Percentiles rank a stretch among this genome's conserved stretches.
phyloP scores from a whole-genome alignment of 2,888 invertebrate species.

The Cosmia pyralina region DNA sequence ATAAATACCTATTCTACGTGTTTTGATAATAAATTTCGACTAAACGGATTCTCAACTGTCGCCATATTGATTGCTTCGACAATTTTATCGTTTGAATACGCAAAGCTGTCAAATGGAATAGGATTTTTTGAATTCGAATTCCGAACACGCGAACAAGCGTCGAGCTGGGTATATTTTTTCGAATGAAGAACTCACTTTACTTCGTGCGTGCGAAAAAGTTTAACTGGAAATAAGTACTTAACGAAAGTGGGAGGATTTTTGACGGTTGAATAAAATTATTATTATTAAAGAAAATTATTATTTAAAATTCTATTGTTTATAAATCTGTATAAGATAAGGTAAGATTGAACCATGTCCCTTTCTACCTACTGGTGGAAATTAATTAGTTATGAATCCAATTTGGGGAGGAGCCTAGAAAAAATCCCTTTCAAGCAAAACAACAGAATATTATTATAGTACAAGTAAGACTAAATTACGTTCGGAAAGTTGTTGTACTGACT shows the following conservation, averaged over 20 bases:
- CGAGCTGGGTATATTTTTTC: conserved; percentile 45
- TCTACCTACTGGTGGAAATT: neutral
- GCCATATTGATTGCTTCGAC: conserved; percentile 69
- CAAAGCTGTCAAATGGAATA: conserved; percentile 66
- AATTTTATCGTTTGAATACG: conserved; percentile 70
- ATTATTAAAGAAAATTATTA: neutral
- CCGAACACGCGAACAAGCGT: conserved; percentile 64
- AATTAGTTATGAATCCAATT: neutral
- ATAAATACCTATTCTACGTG: conserved; percentile 62
- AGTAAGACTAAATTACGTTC: neutral
- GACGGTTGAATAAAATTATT: neutral
- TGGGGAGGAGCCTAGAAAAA: neutral
- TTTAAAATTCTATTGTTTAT: neutral
- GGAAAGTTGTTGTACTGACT: neutral
- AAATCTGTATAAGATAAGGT: neutral
- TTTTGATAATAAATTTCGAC: conserved; percentile 61
- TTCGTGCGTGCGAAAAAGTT: conserved; percentile 38
- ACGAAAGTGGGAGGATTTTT: conserved; percentile 2
- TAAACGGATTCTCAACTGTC: conserved; percentile 62
- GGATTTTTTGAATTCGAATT: conserved; percentile 68
- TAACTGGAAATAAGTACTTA: conserved; percentile 28
- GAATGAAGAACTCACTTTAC: conserved; percentile 52
- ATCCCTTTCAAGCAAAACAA: neutral
- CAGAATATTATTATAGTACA: no score
- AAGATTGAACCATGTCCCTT: neutral